Conservation (phyloP, 2,797 vertebrate genomes). For the Acanthopagrus latus region DNA sequence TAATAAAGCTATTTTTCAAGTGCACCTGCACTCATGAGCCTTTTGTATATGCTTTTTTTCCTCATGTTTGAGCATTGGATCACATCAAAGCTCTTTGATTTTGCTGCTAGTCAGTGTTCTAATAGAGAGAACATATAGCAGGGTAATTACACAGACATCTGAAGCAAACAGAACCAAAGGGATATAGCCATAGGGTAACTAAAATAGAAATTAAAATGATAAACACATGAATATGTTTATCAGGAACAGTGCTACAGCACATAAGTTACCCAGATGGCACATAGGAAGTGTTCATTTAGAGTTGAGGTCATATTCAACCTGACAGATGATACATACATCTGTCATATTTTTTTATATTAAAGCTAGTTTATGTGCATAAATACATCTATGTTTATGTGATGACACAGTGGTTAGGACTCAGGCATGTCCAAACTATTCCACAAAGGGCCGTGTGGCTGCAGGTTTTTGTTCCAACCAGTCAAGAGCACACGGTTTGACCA, state of each 20-base stretch:
- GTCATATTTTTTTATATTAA: background rate
- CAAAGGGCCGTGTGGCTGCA: too few species aligned
- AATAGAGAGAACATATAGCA: background rate
- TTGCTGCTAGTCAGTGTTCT: background rate
- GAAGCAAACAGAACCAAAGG: background rate
- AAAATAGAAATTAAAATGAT: background rate
- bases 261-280: background rate
- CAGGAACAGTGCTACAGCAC: background rate
- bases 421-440: too few species aligned
- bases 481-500: too few species aligned
- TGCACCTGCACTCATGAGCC: constrained; percentile 42
- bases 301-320: too few species aligned
- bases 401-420: background rate
- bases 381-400: background rate
- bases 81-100: background rate
- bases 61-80: background rate
- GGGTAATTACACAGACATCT: background rate
- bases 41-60: constrained; percentile 21
- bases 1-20: constrained; percentile 81
- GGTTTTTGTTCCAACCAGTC: too few species aligned
- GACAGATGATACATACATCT: too few species aligned
- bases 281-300: background rate
- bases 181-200: background rate
- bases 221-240: background rate
- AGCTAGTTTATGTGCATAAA: background rate